These are phyloP conservation scores for Atta colombica DNA, from an alignment of 1,140 invertebrate species.

Conservation along the genomic window DNA sequence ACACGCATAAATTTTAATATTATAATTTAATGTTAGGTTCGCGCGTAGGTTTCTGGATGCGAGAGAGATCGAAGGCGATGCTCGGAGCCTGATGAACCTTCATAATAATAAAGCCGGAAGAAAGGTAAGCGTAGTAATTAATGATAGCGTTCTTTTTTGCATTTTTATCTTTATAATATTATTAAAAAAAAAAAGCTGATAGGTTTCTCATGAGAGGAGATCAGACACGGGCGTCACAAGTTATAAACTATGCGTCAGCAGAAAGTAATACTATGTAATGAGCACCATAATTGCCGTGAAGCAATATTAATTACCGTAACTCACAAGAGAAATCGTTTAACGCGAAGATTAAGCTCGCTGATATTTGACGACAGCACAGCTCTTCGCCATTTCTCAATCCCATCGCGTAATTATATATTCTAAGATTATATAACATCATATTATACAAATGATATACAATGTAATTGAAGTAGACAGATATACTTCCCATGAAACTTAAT, in stretches of 20 bases:
- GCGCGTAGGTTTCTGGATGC: slow-evolving; percentile 94
- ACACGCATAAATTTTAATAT: slow-evolving; percentile 73
- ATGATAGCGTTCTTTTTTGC: not conserved
- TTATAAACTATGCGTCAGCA: not conserved
- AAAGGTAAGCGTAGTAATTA: slow-evolving; percentile 89
- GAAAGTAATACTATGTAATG: slow-evolving; percentile 28
- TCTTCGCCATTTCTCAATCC: slow-evolving; percentile 1
- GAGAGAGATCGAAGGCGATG: slow-evolving; percentile 93
- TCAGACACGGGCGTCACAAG: not conserved
- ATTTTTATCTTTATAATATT: not conserved
- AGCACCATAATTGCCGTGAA: slow-evolving; percentile 54
- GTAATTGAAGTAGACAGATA: not conserved
- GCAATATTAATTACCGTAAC: slow-evolving; percentile 50
- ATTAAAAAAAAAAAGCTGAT: not conserved
- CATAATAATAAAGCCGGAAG: slow-evolving; percentile 98
- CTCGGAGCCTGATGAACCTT: slow-evolving; percentile 97
- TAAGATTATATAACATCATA: slow-evolving; percentile 2
- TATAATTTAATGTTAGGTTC: slow-evolving; percentile 86
- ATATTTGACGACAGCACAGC: slow-evolving; percentile 23
- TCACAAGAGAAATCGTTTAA: slow-evolving; percentile 44
- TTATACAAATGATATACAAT: slow-evolving; percentile 1
- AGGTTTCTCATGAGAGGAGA: not conserved
- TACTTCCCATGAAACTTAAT: slow-evolving; percentile 19
- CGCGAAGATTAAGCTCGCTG: slow-evolving; percentile 45
- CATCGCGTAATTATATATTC: slow-evolving; percentile 3